phyloP scores from a whole-genome alignment of 2,888 invertebrate genomes.

The Polymixis flavicincta region DNA sequence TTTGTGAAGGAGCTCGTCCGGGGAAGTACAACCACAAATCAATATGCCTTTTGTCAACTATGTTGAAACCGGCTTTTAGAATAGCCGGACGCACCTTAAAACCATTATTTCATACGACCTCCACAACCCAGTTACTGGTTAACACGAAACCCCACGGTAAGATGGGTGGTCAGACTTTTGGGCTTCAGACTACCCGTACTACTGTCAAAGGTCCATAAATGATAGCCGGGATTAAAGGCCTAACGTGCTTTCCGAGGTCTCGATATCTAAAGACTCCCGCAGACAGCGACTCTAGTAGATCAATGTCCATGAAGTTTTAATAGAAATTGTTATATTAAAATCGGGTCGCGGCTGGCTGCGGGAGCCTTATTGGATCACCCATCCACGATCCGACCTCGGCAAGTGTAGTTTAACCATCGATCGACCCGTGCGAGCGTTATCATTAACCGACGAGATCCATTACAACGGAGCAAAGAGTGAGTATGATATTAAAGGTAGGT shows the following conservation, averaged over 20 bases:
- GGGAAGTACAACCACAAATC: not conserved
- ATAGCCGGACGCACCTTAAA: not conserved
- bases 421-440: too few relatives aligned
- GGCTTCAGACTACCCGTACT: not conserved
- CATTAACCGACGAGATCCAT: too few relatives aligned
- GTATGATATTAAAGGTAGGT: too few relatives aligned
- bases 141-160: not conserved
- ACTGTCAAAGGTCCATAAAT: not conserved
- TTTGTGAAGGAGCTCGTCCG: not conserved
- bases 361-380: too few relatives aligned
- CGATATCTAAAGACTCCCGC: too few relatives aligned
- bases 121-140: not conserved
- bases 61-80: not conserved
- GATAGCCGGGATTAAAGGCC: not conserved
- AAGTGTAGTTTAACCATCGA: too few relatives aligned
- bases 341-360: too few relatives aligned
- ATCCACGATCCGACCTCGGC: too few relatives aligned
- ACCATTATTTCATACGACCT: not conserved
- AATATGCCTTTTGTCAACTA: not conserved
- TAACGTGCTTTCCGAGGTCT: not conserved
- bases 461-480: too few relatives aligned
- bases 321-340: too few relatives aligned
- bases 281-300: too few relatives aligned
- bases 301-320: too few relatives aligned
- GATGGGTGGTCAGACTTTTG: not conserved